phyloP scores from a whole-genome alignment of 1,140 invertebrate genomes.

The Belonocnema kinseyi region DNA sequence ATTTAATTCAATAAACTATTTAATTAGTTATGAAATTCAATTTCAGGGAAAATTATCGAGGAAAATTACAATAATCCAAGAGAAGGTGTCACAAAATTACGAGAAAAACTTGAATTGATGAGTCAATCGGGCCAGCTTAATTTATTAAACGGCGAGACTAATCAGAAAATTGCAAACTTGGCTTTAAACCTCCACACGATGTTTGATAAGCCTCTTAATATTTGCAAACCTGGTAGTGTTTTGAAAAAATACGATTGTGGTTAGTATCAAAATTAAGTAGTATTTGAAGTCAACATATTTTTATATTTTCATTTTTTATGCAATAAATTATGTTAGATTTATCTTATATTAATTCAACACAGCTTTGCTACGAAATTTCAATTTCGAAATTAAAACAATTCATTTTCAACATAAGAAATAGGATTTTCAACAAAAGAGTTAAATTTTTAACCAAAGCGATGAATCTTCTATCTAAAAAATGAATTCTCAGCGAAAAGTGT shows the following conservation, averaged over 20 bases:
- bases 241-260: constrained; percentile 61
- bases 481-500: too few species aligned
- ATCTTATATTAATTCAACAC: too few species aligned
- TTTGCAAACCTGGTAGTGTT: constrained; percentile 63
- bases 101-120: constrained; percentile 54
- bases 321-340: too few species aligned
- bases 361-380: too few species aligned
- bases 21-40: too few species aligned
- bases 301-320: too few species aligned
- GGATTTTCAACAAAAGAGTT: too few species aligned
- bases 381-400: too few species aligned
- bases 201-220: constrained; percentile 52
- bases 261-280: constrained; percentile 45
- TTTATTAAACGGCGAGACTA: constrained; percentile 58
- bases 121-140: constrained; percentile 52
- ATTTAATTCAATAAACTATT: neutral
- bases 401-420: too few species aligned
- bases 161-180: constrained; percentile 57
- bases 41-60: constrained; percentile 59
- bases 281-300: neutral
- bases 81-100: constrained; percentile 52
- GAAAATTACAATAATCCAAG: constrained; percentile 56
- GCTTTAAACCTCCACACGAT: constrained; percentile 58
- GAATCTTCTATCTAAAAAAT: too few species aligned
- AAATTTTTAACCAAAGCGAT: too few species aligned